Percentiles rank a stretch among this genome's conserved stretches.
Conservation (phyloP, 2,113 vertebrate species). For the Cnemophilus loriae region DNA sequence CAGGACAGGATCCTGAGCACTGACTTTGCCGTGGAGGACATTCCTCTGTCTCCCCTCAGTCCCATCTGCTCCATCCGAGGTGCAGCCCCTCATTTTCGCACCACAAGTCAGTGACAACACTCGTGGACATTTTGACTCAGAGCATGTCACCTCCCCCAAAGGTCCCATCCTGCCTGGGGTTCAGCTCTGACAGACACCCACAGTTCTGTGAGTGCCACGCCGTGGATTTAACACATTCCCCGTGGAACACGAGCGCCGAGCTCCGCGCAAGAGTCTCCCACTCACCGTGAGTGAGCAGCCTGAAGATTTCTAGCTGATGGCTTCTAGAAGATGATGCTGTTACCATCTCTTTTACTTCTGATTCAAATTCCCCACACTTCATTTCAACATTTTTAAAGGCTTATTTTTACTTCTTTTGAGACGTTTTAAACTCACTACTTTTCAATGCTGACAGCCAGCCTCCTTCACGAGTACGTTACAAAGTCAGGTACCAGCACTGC, state of each 20-base stretch:
- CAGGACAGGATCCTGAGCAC: background rate
- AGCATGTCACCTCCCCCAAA: background rate
- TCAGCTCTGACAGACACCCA: conserved; percentile 27
- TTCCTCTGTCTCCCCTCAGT: background rate
- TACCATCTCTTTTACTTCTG: conserved; percentile 41
- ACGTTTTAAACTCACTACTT: background rate
- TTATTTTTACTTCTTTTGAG: conserved; percentile 44
- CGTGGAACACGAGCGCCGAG: background rate
- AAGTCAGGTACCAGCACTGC: background rate
- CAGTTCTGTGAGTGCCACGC: conserved; percentile 5
- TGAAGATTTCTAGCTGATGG: background rate
- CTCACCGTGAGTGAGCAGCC: conserved; percentile 53
- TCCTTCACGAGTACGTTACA: background rate
- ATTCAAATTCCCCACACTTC: conserved; percentile 32
- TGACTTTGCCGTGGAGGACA: background rate
- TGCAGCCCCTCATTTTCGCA: background rate
- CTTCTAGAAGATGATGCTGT: conserved; percentile 22
- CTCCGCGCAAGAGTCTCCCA: conserved; percentile 48
- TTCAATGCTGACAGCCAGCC: background rate
- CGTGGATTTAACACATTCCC: conserved; percentile 9
- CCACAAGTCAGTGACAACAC: background rate
- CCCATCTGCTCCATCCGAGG: background rate
- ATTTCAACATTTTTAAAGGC: conserved; percentile 3
- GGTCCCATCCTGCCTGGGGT: background rate
- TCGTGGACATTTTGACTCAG: background rate